Base-by-base conservation (phyloP, 2,113 vertebrate species). In the Nibea albiflora region DNA sequence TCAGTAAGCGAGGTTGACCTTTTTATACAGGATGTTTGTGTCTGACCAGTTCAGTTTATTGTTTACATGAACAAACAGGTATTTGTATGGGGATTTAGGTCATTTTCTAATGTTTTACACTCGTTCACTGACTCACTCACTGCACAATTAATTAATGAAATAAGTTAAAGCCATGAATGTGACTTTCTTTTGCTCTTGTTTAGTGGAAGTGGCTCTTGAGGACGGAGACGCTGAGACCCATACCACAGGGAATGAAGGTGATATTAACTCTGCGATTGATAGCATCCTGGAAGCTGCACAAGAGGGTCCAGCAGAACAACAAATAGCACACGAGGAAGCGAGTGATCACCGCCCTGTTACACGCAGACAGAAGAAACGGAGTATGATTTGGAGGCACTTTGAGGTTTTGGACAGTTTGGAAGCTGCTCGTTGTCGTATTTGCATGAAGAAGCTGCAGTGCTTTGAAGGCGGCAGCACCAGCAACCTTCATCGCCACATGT, bases 401-500 rank as follows among this genome's bases (percentile, higher is more conserved):
- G 78, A 91, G 24, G 85, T 73, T 4, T 65, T 94, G 73, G 91
- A 91, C 11, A 80, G 85, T 57, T 79, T 88, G 50, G 77, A 64
- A 1, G 83, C 78, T 58, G 92, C 89, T 4, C 77, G 87, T 6
- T 95, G 94, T 66, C 69, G 84, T 28, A 83, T 94, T 42, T 95
- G 94, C 65, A 91, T 82, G 76, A 92, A 94, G 79, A 93, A 89
- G 73, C 70, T 95, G 4, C 76, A 93, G 50, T 90, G 91, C 47
- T 82, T 44, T 17, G 77, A 92, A 47, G 84, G 86, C 11, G 79
- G 92, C 16, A 89, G 90, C 78, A 94, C 93, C 20, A 83, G 91
- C 77, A 94, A 95, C 73, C 75, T 95, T 26, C 91, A 83, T 24
- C 79, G 91, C 4, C 94, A 95, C 85, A 68, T 95, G 44, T 92